Evolutionary conservation across 2,888 invertebrate genomes (phyloP), one percentile per base, ranked within the genome.

Genomic region (Phlogophora meticulosa): DNA sequence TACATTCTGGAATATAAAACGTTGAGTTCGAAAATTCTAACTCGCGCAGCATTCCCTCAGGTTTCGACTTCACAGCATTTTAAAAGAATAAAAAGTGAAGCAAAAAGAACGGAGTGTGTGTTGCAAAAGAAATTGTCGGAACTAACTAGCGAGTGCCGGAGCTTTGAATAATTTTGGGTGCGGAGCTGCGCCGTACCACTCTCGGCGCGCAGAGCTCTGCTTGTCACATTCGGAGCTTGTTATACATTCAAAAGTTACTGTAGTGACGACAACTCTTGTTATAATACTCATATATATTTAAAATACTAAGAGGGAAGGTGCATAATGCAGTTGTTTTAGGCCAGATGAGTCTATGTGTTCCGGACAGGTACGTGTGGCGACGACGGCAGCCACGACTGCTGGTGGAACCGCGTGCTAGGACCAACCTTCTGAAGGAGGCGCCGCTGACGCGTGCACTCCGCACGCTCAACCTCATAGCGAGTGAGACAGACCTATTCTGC

Each of bases 111-210:
- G 7, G n/a, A 24, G 38, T 48, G 24, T 69, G 53, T 49, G 62
- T 48, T 58, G 11, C 45, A 57, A 62, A 76, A 56, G 51, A 70
- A 76, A 76, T 57, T 53, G 62, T 71, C 38, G 56, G 48, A 34
- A 57, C 53, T 60, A 49, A 45, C 76, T 62, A 73, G 76, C 62
- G 77, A 57, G 43, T 15, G 38, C 13, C 36, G 51, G 5, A 52
- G 73, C 77, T 71, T 53, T 53, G 72, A 57, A 48, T 71, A 57
- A 48, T 71, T 17, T 70, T 34, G 57, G 43, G 68, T 46, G 70
- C 28, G n/a, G 22, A 59, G 45, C 51, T 43, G 17, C 43, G 22
- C 15, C 17, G n/a, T 7, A n/a, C 32, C 36, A 34, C 17, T 28
- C 15, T 43, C 45, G 22, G 10, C 22, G 32, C 42, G 20, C n/a